These are phyloP conservation scores for Anguilla obscura DNA, from an alignment of 2,797 vertebrate genomes.

Conservation along the genomic window DNA sequence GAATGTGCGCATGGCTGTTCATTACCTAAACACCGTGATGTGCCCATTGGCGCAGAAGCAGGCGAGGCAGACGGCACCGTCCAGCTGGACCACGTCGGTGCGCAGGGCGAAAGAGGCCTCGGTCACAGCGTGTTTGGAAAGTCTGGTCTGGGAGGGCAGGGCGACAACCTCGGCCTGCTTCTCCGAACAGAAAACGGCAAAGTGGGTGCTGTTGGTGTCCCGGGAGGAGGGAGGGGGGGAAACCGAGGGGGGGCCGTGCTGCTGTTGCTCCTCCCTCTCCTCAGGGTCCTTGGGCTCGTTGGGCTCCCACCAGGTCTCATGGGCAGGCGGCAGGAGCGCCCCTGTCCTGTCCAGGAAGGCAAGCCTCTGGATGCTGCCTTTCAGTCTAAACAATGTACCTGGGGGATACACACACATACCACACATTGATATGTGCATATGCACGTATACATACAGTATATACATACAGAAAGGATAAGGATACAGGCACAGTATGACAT, in stretches of 20 bases:
- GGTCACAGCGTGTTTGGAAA: constrained; percentile 94
- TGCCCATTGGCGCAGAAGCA: constrained; percentile 98
- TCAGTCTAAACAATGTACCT: constrained; percentile 88
- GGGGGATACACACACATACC: constrained; percentile 29
- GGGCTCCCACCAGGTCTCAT: constrained; percentile 89
- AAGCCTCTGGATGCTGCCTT: constrained; percentile 90
- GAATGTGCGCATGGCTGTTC: neutral
- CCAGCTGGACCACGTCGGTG: constrained; percentile 87
- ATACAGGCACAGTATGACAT: too few species aligned
- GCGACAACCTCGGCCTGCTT: constrained; percentile 96
- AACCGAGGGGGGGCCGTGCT: constrained; percentile 84
- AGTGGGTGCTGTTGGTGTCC: constrained; percentile 88
- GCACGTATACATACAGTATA: too few species aligned
- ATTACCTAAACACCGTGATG: constrained; percentile 96
- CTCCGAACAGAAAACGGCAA: constrained; percentile 93
- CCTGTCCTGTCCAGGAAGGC: constrained; percentile 86
- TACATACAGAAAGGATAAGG: too few species aligned
- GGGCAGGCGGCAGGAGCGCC: constrained; percentile 81
- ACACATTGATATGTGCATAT: neutral
- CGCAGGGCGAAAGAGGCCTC: constrained; percentile 94
- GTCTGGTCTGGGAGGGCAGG: constrained; percentile 86
- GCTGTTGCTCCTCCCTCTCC: constrained; percentile 81
- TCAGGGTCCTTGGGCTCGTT: constrained; percentile 86
- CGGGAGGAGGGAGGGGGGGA: constrained; percentile 80
- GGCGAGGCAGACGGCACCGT: constrained; percentile 85